phyloP scores from a whole-genome alignment of 2,113 vertebrate species.

The Clinocottus analis region DNA sequence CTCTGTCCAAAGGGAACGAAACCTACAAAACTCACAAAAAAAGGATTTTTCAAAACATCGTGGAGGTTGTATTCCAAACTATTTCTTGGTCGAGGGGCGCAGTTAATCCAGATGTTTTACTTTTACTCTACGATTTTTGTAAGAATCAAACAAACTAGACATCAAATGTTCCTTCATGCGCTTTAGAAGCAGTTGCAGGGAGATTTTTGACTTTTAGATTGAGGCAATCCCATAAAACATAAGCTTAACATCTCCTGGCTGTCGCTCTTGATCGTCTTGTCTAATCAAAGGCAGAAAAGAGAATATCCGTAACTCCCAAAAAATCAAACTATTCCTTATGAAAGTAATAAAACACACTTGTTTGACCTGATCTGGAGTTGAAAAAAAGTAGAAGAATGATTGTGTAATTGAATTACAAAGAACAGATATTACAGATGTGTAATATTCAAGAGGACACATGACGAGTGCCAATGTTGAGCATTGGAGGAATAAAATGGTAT shows the following conservation, averaged over 20 bases:
- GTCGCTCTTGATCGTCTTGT: background rate
- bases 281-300: background rate
- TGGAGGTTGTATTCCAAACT: background rate
- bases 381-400: background rate
- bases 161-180: background rate
- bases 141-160: background rate
- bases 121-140: background rate
- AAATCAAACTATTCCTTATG: background rate
- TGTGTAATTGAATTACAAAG: background rate
- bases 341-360: background rate
- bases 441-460: background rate
- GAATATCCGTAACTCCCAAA: background rate
- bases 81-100: background rate
- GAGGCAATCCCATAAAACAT: background rate
- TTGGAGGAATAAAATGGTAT: slow-evolving; percentile 4
- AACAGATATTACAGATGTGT: background rate
- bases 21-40: background rate
- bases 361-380: background rate
- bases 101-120: background rate
- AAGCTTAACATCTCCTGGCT: background rate
- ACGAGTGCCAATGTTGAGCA: background rate
- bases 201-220: background rate
- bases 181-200: background rate
- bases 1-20: background rate
- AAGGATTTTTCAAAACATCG: background rate